Base-by-base conservation (phyloP, 2,888 invertebrate species). In the Coleophora deauratella region DNA sequence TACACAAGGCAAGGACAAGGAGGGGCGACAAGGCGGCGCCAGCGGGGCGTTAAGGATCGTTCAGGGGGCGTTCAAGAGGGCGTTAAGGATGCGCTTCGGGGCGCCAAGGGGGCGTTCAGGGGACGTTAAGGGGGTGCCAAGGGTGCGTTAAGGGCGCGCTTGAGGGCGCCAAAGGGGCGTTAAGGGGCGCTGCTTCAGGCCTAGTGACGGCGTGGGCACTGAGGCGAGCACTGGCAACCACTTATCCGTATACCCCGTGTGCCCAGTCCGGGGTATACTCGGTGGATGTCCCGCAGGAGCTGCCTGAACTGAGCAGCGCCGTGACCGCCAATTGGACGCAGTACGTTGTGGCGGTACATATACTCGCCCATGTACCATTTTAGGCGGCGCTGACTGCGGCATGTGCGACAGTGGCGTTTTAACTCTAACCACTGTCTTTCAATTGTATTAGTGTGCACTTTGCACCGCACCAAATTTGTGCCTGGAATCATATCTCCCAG, bases 281-380 rank as follows among this genome's bases (percentile, higher is more conserved):
- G 6, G 31, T 32, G 42, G 40, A 31, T 44, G 45, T 9, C 47
- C n/a, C n/a, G n/a, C n/a, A n/a, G n/a, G n/a, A n/a, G n/a, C n/a
- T n/a, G n/a, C n/a, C n/a, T n/a, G n/a, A n/a, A n/a, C n/a, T n/a
- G n/a, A n/a, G n/a, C n/a, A n/a, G n/a, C n/a, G n/a, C n/a, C n/a
- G n/a, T n/a, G 39, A 7, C 45, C 47, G 13, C 44, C 49, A 2
- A 43, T 10, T 11, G 9, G 13, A 12, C 2, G 12, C 45, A 1
- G 44, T 10, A 7, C 42, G 44, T 53, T 53, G 27, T 47, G 43
- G 0, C 51, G 46, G 42, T 53, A 53, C 51, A 51, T 53, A 10
- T 45, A 51, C n/a, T 49, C 45, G 2, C 49, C 49, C 47, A 47
- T 49, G 41, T 49, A 49, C 51, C 45, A 52, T 13, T 42, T 43